These are phyloP conservation scores for Tokudaia muenninki DNA, from an alignment of 2,797 vertebrate species.

Conservation along the genomic window DNA sequence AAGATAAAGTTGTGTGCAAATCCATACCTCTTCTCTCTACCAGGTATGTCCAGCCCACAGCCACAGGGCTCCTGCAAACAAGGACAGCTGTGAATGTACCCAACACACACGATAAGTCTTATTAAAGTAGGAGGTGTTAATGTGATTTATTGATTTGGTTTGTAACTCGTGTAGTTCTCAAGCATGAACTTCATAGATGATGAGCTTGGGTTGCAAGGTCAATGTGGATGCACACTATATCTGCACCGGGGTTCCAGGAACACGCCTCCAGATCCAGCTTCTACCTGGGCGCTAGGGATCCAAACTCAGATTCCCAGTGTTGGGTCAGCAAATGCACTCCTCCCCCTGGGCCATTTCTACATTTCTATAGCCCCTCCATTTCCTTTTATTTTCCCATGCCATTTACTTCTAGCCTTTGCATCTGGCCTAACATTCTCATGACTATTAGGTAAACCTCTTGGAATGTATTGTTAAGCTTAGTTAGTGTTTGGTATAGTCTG, in stretches of 20 bases:
- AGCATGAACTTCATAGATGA: background rate
- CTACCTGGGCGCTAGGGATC: background rate
- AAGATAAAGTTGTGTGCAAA: background rate
- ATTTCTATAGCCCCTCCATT: background rate
- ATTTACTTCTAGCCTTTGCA: background rate
- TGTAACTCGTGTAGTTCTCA: background rate
- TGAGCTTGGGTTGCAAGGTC: background rate
- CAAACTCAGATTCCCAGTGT: background rate
- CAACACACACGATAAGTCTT: background rate
- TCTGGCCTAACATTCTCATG: background rate
- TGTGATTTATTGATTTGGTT: background rate
- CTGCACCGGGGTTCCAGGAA: background rate
- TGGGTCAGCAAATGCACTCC: background rate
- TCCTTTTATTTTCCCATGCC: background rate
- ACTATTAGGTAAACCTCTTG: background rate
- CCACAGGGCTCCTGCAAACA: background rate
- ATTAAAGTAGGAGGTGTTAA: background rate
- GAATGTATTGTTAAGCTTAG: slow-evolving; percentile 39
- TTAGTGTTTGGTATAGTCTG: background rate
- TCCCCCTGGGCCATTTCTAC: background rate
- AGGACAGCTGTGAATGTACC: background rate
- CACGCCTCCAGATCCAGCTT: background rate
- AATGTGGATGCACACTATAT: background rate
- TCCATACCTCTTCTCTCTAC: background rate
- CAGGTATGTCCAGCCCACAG: background rate